phyloP scores from a whole-genome alignment of 2,797 vertebrate genomes.

The Botia almorhae region DNA sequence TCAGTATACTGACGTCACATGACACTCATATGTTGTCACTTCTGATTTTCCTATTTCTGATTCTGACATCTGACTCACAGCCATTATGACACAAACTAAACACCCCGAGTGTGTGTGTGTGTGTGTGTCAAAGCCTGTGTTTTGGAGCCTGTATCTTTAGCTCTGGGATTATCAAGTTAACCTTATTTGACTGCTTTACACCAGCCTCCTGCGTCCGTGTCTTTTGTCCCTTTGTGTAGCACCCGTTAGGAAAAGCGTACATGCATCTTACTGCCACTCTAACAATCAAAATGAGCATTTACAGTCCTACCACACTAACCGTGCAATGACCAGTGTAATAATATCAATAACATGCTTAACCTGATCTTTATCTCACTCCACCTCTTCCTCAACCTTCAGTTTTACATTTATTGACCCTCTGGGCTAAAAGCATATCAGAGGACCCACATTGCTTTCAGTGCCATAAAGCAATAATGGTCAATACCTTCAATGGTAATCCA shows the following conservation, averaged over 20 bases:
- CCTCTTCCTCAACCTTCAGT: conserved; percentile 33
- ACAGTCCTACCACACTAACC: neutral
- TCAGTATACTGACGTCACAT: too few species aligned
- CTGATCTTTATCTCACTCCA: conserved; percentile 27
- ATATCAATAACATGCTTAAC: conserved; percentile 39
- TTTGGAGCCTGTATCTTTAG: neutral
- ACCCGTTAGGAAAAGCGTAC: neutral
- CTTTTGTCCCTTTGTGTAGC: neutral
- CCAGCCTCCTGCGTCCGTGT: neutral
- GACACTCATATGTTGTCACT: too few species aligned
- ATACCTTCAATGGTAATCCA: too few species aligned
- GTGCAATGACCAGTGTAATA: conserved; percentile 10
- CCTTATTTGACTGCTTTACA: neutral
- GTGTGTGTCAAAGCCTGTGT: neutral
- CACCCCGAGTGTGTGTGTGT: too few species aligned
- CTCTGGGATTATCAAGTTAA: neutral
- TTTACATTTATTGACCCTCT: conserved; percentile 39
- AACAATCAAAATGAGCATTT: neutral
- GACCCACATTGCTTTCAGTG: conserved; percentile 34
- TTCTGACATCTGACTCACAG: too few species aligned
- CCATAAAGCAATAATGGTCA: conserved; percentile 34
- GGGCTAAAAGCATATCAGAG: conserved; percentile 23
- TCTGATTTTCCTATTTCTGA: too few species aligned
- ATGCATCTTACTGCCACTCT: neutral
- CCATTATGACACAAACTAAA: too few species aligned